A percentile compares a stretch with the other conserved stretches of the same genome.
These are phyloP conservation scores for Ceyx margarethae DNA, from an alignment of 2,113 vertebrate genomes.

Conservation along the genomic window DNA sequence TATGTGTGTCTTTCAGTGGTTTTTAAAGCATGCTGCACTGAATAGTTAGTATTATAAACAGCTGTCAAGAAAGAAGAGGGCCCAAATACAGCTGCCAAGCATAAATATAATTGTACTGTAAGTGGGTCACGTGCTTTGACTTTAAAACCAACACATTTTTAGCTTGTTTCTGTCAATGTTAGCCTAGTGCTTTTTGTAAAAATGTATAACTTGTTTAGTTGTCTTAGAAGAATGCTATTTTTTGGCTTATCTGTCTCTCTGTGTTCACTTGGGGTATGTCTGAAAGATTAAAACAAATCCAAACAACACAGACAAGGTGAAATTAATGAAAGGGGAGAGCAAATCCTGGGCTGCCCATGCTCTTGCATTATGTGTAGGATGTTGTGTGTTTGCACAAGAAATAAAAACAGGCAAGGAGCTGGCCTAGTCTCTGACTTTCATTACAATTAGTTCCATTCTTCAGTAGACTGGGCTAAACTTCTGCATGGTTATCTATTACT, in stretches of 20 bases:
- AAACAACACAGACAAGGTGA: not conserved
- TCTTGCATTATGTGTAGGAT: not conserved
- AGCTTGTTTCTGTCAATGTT: not conserved
- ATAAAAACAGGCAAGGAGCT: not conserved
- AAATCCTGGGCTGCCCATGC: not conserved
- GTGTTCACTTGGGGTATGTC: not conserved
- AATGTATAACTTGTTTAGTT: not conserved
- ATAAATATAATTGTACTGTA: not conserved
- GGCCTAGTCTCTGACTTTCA: not conserved
- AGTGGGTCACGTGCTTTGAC: not conserved
- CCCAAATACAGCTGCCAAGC: not conserved
- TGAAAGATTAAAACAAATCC: not conserved
- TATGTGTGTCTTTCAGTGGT: not conserved
- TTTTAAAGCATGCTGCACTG: not conserved
- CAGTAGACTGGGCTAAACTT: not conserved
- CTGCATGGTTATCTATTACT: not conserved
- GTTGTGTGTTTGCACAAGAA: not conserved
- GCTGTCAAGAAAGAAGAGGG: not conserved
- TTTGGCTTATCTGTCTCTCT: not conserved
- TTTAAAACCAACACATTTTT: not conserved
- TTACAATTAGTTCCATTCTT: not conserved
- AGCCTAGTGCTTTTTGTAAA: not conserved
- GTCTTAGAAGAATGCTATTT: not conserved
- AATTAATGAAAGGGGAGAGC: not conserved
- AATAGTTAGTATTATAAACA: not conserved